phyloP scores from a whole-genome alignment of 2,797 vertebrate genomes.

The Syncerus caffer region DNA sequence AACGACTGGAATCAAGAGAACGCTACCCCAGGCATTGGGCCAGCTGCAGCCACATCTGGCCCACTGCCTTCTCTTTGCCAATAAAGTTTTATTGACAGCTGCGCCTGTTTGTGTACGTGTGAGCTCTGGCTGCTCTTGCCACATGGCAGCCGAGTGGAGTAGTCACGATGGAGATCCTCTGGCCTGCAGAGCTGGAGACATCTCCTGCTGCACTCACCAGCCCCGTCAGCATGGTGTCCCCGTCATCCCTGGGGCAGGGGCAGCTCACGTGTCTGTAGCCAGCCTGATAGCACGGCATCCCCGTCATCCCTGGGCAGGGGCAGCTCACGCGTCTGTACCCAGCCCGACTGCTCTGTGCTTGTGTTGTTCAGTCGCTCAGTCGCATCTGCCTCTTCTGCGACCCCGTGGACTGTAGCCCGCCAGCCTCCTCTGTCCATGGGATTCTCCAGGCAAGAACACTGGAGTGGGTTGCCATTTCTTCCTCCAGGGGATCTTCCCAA shows the following conservation, averaged over 20 bases:
- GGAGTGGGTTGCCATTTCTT: not conserved
- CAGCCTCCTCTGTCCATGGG: not conserved
- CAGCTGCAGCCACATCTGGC: not conserved
- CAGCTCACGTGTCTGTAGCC: not conserved
- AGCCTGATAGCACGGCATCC: not conserved
- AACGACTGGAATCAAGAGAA: not conserved
- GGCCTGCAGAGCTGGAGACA: too few relatives aligned
- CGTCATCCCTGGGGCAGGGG: fast-evolving
- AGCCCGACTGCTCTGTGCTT: not conserved
- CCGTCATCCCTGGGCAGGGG: fast-evolving
- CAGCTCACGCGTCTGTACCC: not conserved
- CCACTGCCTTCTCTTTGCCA: not conserved
- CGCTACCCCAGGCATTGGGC: too few relatives aligned
- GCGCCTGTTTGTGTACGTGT: fast-evolving
- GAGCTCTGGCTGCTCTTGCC: fast-evolving
- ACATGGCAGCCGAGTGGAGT: fast-evolving
- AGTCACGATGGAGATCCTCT: fast-evolving
- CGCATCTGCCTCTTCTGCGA: not conserved
- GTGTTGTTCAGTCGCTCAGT: not conserved
- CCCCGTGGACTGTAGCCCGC: not conserved
- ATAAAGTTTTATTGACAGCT: not conserved
- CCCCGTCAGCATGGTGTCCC: not conserved
- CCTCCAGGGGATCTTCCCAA: not conserved
- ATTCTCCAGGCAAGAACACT: not conserved
- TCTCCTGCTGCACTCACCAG: fast-evolving